These are phyloP conservation scores for Odontophorus gujanensis DNA, from an alignment of 2,113 vertebrate species.

Conservation along the genomic window DNA sequence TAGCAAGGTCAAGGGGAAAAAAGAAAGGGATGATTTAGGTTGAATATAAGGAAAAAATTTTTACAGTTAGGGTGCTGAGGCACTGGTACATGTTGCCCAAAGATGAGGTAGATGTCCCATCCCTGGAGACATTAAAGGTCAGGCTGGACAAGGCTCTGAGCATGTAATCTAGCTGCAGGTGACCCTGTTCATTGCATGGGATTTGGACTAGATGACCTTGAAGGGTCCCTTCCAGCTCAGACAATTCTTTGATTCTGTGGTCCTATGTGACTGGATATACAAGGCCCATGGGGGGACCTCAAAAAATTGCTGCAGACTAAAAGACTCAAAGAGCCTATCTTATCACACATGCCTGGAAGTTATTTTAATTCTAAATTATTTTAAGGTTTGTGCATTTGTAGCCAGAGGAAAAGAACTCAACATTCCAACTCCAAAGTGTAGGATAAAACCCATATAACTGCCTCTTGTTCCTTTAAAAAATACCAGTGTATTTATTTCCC, in stretches of 20 bases:
- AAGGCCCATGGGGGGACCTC: not conserved
- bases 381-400: not conserved
- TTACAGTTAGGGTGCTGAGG: no score
- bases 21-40: no score
- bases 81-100: no score
- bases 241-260: not conserved
- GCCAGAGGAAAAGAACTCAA: not conserved
- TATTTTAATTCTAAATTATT: not conserved
- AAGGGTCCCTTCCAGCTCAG: no score
- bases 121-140: no score
- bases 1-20: no score
- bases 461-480: conserved; percentile 44
- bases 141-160: no score
- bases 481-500: conserved; percentile 4
- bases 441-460: not conserved
- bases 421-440: not conserved
- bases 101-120: no score
- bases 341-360: not conserved
- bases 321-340: not conserved
- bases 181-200: no score
- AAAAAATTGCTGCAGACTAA: not conserved
- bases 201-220: no score
- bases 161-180: no score
- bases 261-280: not conserved
- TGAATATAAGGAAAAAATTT: no score